Evolutionary conservation across 1,140 invertebrate genomes (phyloP).

Genomic region (Sminthurides bifidus): DNA sequence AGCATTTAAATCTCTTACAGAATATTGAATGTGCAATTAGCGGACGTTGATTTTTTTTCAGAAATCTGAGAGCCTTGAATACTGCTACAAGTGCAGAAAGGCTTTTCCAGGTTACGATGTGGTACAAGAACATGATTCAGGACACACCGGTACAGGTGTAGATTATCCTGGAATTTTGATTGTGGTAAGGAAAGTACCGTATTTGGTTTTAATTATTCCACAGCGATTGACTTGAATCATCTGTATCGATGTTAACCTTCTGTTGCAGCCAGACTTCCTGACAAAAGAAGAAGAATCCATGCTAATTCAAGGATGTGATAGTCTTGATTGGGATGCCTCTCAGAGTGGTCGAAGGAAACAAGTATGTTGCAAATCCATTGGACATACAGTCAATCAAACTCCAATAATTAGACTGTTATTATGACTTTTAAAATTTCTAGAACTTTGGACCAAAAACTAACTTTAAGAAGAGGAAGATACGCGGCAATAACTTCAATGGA

Average conservation of each 20-base stretch:
- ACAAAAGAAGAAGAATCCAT: slow-evolving; percentile 52
- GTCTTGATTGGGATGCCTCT: slow-evolving; percentile 74
- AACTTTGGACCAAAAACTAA: slow-evolving; percentile 98
- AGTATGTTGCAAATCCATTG: slow-evolving; percentile 36
- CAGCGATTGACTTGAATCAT: too few species aligned
- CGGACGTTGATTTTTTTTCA: slow-evolving; percentile 4
- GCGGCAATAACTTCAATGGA: slow-evolving; percentile 65
- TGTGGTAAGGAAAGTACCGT: slow-evolving; percentile 35
- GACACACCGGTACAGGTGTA: slow-evolving; percentile 49
- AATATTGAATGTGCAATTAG: background rate
- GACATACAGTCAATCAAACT: background rate
- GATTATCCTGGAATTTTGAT: slow-evolving; percentile 59
- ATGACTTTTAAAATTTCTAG: slow-evolving; percentile 39
- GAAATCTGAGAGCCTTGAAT: slow-evolving; percentile 48
- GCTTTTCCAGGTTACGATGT: slow-evolving; percentile 52
- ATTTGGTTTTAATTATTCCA: too few species aligned
- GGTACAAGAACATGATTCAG: slow-evolving; percentile 47
- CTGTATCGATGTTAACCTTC: too few species aligned
- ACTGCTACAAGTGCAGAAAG: slow-evolving; percentile 60
- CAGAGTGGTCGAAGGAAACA: slow-evolving; percentile 94
- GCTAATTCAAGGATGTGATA: slow-evolving; percentile 61
- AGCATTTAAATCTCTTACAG: background rate
- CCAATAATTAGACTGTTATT: background rate
- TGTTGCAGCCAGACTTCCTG: slow-evolving; percentile 67
- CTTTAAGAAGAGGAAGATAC: slow-evolving; percentile 86